These are phyloP conservation scores for Nowickia ferox DNA, from an alignment of 2,888 invertebrate species.

Conservation along the genomic window DNA sequence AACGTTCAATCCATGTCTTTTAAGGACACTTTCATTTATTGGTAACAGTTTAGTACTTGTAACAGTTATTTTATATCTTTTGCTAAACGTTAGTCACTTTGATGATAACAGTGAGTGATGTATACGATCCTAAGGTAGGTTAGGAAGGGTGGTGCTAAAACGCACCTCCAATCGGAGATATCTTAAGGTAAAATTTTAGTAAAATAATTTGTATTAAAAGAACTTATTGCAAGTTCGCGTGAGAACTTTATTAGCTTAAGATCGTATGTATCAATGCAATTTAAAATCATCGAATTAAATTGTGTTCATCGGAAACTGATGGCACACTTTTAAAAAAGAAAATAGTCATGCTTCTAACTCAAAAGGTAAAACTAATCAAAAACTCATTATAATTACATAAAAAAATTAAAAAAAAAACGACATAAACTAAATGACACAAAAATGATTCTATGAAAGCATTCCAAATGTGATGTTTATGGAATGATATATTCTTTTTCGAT, in stretches of 20 bases:
- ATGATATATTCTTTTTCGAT: conserved; percentile 27
- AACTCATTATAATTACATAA: conserved; percentile 23
- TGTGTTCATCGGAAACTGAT: background rate
- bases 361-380: conserved; percentile 47
- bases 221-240: background rate
- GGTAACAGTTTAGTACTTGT: conserved; percentile 40
- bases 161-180: no score
- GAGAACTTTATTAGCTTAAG: background rate
- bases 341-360: conserved; percentile 46
- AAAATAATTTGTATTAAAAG: background rate
- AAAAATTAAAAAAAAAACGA: conserved; percentile 12
- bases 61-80: conserved; percentile 37
- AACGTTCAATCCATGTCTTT: conserved; percentile 39
- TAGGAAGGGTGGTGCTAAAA: no score
- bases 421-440: conserved; percentile 27
- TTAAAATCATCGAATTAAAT: background rate
- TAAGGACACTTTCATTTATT: conserved; percentile 49
- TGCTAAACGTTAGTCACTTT: conserved; percentile 54
- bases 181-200: conserved; percentile 14
- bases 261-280: background rate
- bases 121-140: conserved; percentile 23
- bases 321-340: background rate
- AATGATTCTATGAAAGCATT: conserved; percentile 45
- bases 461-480: conserved; percentile 45
- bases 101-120: conserved; percentile 21